Evolutionary conservation across 2,797 vertebrate species (phyloP).

Genomic region (Pelobates cultripes): DNA sequence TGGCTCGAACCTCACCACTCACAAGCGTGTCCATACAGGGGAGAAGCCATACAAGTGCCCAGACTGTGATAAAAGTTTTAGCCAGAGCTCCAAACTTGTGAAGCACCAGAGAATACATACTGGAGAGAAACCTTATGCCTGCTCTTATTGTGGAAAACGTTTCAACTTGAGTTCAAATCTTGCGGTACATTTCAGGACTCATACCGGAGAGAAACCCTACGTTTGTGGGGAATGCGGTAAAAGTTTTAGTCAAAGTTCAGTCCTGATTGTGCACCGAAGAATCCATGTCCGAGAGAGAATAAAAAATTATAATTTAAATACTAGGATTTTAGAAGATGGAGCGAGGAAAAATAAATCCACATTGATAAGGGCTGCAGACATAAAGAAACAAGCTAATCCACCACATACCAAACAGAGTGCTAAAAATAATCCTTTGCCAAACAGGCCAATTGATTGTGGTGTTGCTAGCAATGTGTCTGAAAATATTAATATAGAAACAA

Average conservation of each 20-base stretch:
- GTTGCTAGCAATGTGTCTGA: not conserved
- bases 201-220: slow-evolving; percentile 2
- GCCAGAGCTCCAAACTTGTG: not conserved
- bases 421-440: not conserved
- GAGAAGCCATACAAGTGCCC: not conserved
- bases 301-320: not conserved
- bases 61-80: not conserved
- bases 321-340: not conserved
- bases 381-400: not conserved
- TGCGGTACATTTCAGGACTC: not conserved
- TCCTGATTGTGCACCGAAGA: not conserved
- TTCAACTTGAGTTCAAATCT: slow-evolving; percentile 8
- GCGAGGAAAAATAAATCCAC: no score
- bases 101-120: not conserved
- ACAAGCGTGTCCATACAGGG: not conserved
- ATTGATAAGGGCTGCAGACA: no score
- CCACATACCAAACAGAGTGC: not conserved
- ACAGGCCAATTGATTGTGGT: not conserved
- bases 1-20: not conserved
- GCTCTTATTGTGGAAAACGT: not conserved
- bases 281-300: not conserved
- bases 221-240: slow-evolving; percentile 1
- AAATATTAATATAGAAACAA: not conserved
- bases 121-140: not conserved
- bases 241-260: not conserved